These are phyloP conservation scores for Hesperophylax magnus DNA, from an alignment of 1,140 invertebrate species.

Conservation along the genomic window DNA sequence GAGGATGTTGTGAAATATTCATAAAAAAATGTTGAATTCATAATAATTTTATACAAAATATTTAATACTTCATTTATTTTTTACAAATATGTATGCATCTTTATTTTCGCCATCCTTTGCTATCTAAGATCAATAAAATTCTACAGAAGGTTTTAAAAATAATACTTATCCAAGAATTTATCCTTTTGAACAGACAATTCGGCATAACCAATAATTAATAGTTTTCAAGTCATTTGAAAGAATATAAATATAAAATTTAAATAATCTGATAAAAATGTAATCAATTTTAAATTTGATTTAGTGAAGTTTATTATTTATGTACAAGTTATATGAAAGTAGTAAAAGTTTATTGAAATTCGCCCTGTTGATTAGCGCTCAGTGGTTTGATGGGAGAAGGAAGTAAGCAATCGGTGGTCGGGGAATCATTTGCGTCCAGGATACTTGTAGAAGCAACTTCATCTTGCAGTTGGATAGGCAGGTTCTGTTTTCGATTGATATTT, in stretches of 20 bases:
- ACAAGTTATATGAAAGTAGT: background rate
- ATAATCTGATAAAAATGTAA: slow-evolving; percentile 14
- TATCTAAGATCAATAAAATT: too few relatives aligned
- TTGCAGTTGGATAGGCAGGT: slow-evolving; percentile 32
- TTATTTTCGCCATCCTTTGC: too few relatives aligned
- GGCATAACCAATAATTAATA: background rate
- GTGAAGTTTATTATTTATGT: background rate
- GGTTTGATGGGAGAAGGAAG: slow-evolving; percentile 77
- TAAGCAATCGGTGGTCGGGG: slow-evolving; percentile 71
- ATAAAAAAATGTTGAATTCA: too few relatives aligned
- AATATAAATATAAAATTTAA: background rate
- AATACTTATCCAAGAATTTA: too few relatives aligned
- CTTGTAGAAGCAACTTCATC: slow-evolving; percentile 65
- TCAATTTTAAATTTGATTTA: slow-evolving; percentile 37
- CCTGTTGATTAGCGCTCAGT: slow-evolving; percentile 60
- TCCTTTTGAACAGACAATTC: too few relatives aligned
- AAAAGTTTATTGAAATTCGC: slow-evolving; percentile 13
- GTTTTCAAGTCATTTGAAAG: background rate
- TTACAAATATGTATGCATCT: too few relatives aligned
- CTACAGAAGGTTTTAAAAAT: too few relatives aligned
- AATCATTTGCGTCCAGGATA: slow-evolving; percentile 73
- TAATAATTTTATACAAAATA: too few relatives aligned
- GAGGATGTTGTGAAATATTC: too few relatives aligned
- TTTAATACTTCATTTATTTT: too few relatives aligned
- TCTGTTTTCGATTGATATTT: background rate